Evolutionary conservation across 2,797 vertebrate species (phyloP).

Genomic region (Toxotes lorentzi): DNA sequence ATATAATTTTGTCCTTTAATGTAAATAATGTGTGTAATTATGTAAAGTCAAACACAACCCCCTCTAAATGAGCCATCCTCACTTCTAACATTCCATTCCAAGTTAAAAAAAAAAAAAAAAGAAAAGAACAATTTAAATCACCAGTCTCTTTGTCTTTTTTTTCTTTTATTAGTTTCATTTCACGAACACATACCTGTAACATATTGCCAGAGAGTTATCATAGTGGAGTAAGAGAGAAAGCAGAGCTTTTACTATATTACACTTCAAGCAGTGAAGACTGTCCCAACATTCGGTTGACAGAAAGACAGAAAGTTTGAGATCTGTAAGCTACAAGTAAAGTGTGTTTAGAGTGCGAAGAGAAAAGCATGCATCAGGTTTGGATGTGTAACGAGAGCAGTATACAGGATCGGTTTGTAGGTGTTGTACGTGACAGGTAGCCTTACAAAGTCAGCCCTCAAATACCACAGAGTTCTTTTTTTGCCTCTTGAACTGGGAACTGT

Average conservation of each 20-base stretch:
- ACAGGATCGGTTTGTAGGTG: slow-evolving; percentile 29
- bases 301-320: slow-evolving; percentile 33
- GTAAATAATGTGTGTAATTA: neutral
- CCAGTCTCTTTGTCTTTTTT: slow-evolving; percentile 56
- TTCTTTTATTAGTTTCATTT: slow-evolving; percentile 65
- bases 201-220: slow-evolving; percentile 43
- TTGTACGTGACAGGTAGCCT: slow-evolving; percentile 21
- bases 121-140: slow-evolving; percentile 20
- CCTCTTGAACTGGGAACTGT: neutral
- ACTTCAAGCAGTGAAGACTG: slow-evolving; percentile 53
- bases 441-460: slow-evolving; percentile 15
- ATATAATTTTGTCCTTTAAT: neutral
- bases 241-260: slow-evolving; percentile 49
- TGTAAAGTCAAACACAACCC: neutral
- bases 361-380: slow-evolving; percentile 68
- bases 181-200: slow-evolving; percentile 53
- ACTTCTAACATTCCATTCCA: slow-evolving; percentile 58
- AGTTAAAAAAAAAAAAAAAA: slow-evolving; percentile 19
- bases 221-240: slow-evolving; percentile 48
- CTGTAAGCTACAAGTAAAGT: slow-evolving; percentile 22
- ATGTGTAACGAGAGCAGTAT: slow-evolving; percentile 26
- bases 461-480: neutral
- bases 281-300: slow-evolving; percentile 56
- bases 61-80: slow-evolving; percentile 28
- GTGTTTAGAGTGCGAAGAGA: slow-evolving; percentile 42